Percentiles rank a stretch among this genome's conserved stretches.
These are phyloP conservation scores for Peucedramus taeniatus DNA, from an alignment of 2,113 vertebrate genomes.

Conservation along the genomic window DNA sequence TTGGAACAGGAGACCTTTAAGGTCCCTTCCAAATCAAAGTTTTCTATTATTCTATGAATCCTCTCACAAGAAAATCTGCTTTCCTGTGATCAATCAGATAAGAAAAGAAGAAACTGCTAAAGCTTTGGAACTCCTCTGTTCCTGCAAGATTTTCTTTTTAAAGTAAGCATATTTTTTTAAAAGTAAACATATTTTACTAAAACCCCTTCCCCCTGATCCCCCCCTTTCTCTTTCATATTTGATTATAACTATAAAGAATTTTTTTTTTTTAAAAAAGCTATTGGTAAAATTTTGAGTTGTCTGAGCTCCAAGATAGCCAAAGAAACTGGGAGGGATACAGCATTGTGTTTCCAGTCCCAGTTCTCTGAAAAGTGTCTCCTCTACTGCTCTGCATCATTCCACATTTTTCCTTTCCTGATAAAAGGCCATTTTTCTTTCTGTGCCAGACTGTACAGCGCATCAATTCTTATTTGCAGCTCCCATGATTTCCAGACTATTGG, in stretches of 20 bases:
- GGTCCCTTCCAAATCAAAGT: neutral
- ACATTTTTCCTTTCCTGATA: neutral
- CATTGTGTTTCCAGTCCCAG: neutral
- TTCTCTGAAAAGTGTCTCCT: neutral
- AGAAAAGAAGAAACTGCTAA: neutral
- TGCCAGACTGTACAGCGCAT: neutral
- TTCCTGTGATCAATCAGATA: neutral
- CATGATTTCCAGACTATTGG: constrained; percentile 36
- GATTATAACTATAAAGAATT: fast-evolving
- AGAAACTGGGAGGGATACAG: neutral
- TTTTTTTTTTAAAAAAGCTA: neutral
- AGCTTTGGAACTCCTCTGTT: neutral
- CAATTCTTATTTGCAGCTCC: constrained; percentile 45
- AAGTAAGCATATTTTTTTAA: neutral
- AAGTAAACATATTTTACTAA: neutral
- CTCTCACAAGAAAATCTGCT: neutral
- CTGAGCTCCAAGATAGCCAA: neutral
- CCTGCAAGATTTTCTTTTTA: neutral
- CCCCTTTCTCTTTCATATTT: neutral
- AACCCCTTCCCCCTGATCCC: fast-evolving
- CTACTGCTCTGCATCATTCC: neutral
- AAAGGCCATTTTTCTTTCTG: neutral
- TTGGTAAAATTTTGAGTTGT: neutral
- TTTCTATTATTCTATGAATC: neutral
- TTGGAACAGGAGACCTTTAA: neutral